Percentiles rank a stretch among this genome's conserved stretches.
phyloP scores from a whole-genome alignment of 2,888 invertebrate species.

The Melanargia galathea region DNA sequence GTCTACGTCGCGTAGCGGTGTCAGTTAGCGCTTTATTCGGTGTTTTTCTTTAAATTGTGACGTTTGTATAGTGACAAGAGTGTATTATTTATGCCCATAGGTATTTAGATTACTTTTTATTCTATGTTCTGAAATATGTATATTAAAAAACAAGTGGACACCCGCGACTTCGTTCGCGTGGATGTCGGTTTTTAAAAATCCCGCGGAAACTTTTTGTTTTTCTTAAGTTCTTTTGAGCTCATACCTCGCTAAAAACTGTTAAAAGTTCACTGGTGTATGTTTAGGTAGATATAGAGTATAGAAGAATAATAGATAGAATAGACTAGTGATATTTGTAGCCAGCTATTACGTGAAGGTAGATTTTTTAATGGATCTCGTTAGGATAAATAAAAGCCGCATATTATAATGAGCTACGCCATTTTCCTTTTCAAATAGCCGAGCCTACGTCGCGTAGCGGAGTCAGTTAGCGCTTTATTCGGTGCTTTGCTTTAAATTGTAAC shows the following conservation, averaged over 20 bases:
- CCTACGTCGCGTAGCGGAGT: background rate
- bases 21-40: background rate
- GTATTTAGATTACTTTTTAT: conserved; percentile 57
- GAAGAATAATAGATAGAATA: too few relatives aligned
- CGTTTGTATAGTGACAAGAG: background rate
- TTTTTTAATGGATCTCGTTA: conserved; percentile 18
- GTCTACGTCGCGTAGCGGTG: conserved; percentile 2
- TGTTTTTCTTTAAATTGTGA: background rate
- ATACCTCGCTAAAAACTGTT: too few relatives aligned
- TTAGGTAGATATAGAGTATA: too few relatives aligned
- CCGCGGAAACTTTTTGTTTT: too few relatives aligned
- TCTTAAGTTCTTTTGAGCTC: too few relatives aligned
- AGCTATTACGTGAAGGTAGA: conserved; percentile 22
- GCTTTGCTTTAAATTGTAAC: background rate
- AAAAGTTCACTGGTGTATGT: too few relatives aligned
- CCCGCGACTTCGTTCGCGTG: too few relatives aligned
- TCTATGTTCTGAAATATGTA: conserved; percentile 68
- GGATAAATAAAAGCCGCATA: conserved; percentile 20
- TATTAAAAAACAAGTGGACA: too few relatives aligned
- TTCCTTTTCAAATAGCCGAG: conserved; percentile 7
- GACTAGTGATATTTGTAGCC: background rate
- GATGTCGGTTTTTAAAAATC: too few relatives aligned
- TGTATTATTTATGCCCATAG: conserved; percentile 27
- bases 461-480: background rate
- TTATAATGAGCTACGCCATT: conserved; percentile 27